Conservation (phyloP, 2,797 vertebrate species). For the Monodelphis domestica region DNA sequence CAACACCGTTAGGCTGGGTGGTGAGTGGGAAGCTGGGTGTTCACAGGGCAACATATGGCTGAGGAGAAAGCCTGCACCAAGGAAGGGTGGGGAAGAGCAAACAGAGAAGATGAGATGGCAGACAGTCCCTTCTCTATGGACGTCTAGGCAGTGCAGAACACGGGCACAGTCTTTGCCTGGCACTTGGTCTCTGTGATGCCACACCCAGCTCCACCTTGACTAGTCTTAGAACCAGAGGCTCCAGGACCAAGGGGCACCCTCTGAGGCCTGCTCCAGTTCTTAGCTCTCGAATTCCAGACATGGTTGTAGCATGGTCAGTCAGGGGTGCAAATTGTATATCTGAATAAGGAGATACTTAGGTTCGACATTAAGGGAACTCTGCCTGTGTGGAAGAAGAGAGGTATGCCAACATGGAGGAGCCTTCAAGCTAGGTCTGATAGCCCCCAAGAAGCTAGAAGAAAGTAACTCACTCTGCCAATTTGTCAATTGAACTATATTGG, state of each 20-base stretch:
- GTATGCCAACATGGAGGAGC: neutral
- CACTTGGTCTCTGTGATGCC: neutral
- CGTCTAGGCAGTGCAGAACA: neutral
- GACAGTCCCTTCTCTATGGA: neutral
- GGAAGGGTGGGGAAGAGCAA: neutral
- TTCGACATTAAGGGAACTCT: neutral
- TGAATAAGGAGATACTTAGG: neutral
- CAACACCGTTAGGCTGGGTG: fast-evolving
- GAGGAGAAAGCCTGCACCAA: neutral
- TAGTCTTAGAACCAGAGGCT: neutral
- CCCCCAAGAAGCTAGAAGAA: neutral
- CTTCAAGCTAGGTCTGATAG: neutral
- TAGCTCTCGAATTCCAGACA: neutral
- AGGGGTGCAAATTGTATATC: neutral
- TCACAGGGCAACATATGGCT: neutral
- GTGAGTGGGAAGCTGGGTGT: neutral
- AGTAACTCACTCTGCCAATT: slow-evolving; percentile 21
- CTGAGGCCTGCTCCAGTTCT: neutral
- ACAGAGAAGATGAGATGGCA: neutral
- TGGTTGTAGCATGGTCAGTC: no score
- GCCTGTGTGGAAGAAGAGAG: neutral
- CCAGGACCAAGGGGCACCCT: no score
- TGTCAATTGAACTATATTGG: slow-evolving; percentile 44
- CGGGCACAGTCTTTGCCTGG: neutral
- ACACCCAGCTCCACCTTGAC: neutral